Conservation (phyloP, 2,888 invertebrate genomes). For the Habrosyne pyritoides region DNA sequence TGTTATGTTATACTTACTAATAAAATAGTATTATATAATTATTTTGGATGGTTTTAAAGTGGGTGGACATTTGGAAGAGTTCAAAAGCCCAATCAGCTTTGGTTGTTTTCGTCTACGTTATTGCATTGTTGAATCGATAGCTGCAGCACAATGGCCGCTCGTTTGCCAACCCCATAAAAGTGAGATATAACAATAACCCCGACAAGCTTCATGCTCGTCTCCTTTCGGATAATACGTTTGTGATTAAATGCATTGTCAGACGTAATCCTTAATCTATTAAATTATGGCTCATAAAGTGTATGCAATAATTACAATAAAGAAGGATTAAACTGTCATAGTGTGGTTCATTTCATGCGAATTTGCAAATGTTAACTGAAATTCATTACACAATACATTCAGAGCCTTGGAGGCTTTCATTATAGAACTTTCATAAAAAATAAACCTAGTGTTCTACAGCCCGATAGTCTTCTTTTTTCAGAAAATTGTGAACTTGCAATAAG, state of each 20-base stretch:
- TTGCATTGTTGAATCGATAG: constrained; percentile 68
- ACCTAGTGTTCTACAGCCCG: too few species aligned
- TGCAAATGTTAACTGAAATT: constrained; percentile 13
- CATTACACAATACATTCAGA: neutral
- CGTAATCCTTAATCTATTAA: constrained; percentile 51
- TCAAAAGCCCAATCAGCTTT: constrained; percentile 61
- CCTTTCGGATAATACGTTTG: constrained; percentile 42
- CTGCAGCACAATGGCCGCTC: constrained; percentile 64
- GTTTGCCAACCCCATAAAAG: constrained; percentile 70
- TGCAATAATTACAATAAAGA: constrained; percentile 28
- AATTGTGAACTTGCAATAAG: neutral
- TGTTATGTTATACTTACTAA: neutral
- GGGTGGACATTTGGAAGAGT: constrained; percentile 38
- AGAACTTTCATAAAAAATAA: too few species aligned
- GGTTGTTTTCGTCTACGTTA: constrained; percentile 61
- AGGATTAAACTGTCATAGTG: constrained; percentile 18
- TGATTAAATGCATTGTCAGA: constrained; percentile 52
- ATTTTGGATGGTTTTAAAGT: constrained; percentile 5
- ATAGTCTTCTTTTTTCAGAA: neutral
- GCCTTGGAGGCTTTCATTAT: too few species aligned
- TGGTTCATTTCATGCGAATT: constrained; percentile 17
- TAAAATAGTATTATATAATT: neutral
- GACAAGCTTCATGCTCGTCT: constrained; percentile 42
- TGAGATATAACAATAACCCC: constrained; percentile 63
- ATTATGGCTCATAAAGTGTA: constrained; percentile 25